Evolutionary conservation across 2,113 vertebrate species (phyloP).

Genomic region (Hemicordylus capensis): DNA sequence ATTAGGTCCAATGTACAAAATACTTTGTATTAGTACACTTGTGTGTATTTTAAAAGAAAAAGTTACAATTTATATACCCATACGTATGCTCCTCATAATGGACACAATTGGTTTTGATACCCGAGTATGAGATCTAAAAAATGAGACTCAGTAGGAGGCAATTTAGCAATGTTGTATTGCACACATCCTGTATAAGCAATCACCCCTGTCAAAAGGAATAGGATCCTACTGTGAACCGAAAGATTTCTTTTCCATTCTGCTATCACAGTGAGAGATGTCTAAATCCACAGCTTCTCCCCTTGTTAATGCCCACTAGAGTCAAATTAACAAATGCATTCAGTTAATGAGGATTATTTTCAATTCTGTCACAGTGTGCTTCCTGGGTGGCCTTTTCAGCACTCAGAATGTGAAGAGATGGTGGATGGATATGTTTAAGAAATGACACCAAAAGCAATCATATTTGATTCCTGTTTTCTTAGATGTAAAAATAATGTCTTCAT

Average conservation of each 20-base stretch:
- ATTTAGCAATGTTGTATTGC: not conserved
- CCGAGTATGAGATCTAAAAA: not conserved
- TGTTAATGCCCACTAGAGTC: slow-evolving; percentile 22
- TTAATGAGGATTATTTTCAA: slow-evolving; percentile 9
- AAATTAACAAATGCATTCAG: slow-evolving; percentile 7
- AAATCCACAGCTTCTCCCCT: slow-evolving; percentile 15
- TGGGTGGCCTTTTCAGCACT: not conserved
- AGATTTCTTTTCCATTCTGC: slow-evolving; percentile 19
- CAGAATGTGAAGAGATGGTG: not conserved
- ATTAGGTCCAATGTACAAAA: not conserved
- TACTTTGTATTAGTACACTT: not conserved
- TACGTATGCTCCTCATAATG: not conserved
- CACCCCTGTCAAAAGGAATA: slow-evolving; percentile 11
- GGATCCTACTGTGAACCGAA: slow-evolving; percentile 8
- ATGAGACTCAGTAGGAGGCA: not conserved
- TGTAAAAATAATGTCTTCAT: not conserved
- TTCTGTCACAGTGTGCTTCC: not conserved
- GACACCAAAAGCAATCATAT: not conserved
- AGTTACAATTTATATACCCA: not conserved
- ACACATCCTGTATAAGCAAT: not conserved
- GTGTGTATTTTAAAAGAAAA: not conserved
- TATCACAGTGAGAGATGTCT: not conserved
- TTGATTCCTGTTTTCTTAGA: not conserved
- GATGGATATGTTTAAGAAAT: not conserved
- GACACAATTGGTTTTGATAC: not conserved